These are phyloP conservation scores for Ptyas mucosa DNA, from an alignment of 2,113 vertebrate genomes.

Conservation along the genomic window DNA sequence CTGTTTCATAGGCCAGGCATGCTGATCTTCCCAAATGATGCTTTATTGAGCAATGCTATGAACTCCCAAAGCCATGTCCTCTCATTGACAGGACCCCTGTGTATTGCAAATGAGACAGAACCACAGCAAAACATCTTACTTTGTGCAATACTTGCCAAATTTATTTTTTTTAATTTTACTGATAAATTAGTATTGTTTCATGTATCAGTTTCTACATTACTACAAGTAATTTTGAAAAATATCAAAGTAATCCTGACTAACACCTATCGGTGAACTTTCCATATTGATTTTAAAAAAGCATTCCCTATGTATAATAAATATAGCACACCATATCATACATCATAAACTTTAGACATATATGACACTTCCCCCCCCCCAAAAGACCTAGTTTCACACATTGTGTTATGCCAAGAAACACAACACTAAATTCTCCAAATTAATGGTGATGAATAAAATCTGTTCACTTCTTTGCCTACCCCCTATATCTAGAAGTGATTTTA, in stretches of 20 bases:
- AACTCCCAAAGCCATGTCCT: background rate
- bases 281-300: background rate
- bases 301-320: background rate
- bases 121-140: background rate
- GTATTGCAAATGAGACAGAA: background rate
- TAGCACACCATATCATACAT: background rate
- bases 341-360: background rate
- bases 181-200: background rate
- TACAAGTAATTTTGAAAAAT: background rate
- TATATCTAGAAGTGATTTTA: background rate
- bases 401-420: background rate
- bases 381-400: background rate
- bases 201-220: background rate
- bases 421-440: background rate
- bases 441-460: background rate
- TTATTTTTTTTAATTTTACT: background rate
- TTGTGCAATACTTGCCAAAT: background rate
- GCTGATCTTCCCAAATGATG: background rate
- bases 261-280: background rate
- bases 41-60: background rate
- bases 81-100: background rate
- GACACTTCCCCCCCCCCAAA: background rate
- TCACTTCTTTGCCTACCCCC: background rate
- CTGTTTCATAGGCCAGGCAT: background rate
- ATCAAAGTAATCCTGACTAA: background rate